Evolutionary conservation across 2,888 invertebrate genomes (phyloP).

Genomic region (Beris chalybata): DNA sequence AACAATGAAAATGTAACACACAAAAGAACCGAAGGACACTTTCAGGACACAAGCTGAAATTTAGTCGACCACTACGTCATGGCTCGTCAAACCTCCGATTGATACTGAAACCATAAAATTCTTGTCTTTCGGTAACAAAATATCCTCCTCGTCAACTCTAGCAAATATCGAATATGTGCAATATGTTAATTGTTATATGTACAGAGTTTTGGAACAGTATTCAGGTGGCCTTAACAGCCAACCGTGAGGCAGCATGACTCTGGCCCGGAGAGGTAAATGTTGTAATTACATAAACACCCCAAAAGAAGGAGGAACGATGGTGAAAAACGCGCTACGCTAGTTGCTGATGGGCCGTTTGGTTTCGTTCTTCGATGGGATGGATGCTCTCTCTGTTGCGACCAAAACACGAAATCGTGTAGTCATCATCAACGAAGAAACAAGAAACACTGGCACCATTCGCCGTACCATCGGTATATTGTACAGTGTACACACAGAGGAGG

Average conservation of each 20-base stretch:
- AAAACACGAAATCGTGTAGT: no score
- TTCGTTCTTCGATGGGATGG: no score
- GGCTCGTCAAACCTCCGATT: conserved; percentile 53
- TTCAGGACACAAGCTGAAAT: conserved; percentile 10
- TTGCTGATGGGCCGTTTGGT: no score
- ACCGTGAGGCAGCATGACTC: conserved; percentile 20
- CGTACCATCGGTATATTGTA: no score
- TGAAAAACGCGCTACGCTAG: not conserved
- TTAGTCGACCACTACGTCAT: conserved; percentile 47
- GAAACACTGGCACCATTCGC: no score
- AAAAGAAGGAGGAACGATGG: conserved; percentile 24
- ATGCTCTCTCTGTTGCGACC: no score
- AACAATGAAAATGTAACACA: not conserved
- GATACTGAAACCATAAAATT: conserved; percentile 55
- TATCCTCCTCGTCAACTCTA: conserved; percentile 29
- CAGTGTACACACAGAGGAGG: no score
- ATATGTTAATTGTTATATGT: conserved; percentile 1
- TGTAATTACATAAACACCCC: conserved; percentile 19
- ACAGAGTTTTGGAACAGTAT: conserved; percentile 28
- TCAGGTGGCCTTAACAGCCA: conserved; percentile 24
- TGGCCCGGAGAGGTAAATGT: not conserved
- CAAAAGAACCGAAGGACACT: conserved; percentile 9
- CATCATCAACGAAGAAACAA: no score
- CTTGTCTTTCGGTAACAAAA: conserved; percentile 35
- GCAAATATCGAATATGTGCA: conserved; percentile 18